Conservation (phyloP, 1,140 invertebrate species). For the Contarinia nasturtii region DNA sequence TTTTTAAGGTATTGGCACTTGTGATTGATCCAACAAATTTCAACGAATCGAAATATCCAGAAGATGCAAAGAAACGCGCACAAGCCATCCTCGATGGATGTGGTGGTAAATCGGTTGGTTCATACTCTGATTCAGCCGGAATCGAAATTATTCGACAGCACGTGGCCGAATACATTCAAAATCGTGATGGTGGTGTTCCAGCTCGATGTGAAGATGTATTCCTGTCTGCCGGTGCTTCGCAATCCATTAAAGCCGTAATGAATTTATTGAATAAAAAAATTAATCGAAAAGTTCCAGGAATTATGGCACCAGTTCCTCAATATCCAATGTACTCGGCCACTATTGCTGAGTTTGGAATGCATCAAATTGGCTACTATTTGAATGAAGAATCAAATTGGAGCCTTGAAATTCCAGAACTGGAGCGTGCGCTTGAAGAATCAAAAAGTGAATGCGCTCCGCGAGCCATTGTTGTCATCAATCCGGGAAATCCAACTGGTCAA, state of each 20-base stretch:
- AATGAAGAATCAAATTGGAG: conserved; percentile 83
- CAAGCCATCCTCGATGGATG: conserved; percentile 55
- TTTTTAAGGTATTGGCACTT: conserved; percentile 58
- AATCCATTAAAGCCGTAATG: conserved; percentile 69
- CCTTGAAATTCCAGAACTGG: conserved; percentile 60
- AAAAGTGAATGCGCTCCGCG: conserved; percentile 50
- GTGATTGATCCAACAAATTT: conserved; percentile 59
- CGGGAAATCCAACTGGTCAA: conserved; percentile 91
- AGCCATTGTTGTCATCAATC: conserved; percentile 91
- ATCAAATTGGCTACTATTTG: conserved; percentile 78
- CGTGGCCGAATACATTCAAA: conserved; percentile 72
- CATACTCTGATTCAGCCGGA: conserved; percentile 87
- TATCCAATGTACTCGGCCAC: conserved; percentile 96
- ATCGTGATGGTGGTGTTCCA: conserved; percentile 61
- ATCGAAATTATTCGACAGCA: conserved; percentile 81
- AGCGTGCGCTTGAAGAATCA: conserved; percentile 53
- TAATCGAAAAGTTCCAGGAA: conserved; percentile 38
- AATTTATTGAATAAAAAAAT: conserved; percentile 44
- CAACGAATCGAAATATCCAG: conserved; percentile 52
- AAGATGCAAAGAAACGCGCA: conserved; percentile 71
- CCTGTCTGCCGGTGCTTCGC: conserved; percentile 77
- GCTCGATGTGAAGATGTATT: conserved; percentile 63
- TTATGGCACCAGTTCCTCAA: conserved; percentile 96
- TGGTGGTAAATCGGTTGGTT: conserved; percentile 64
- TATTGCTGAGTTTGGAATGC: conserved; percentile 72